Evolutionary conservation across 2,797 vertebrate species (phyloP), one percentile per base, ranked within the genome.

Genomic region (Vultur gryphus): DNA sequence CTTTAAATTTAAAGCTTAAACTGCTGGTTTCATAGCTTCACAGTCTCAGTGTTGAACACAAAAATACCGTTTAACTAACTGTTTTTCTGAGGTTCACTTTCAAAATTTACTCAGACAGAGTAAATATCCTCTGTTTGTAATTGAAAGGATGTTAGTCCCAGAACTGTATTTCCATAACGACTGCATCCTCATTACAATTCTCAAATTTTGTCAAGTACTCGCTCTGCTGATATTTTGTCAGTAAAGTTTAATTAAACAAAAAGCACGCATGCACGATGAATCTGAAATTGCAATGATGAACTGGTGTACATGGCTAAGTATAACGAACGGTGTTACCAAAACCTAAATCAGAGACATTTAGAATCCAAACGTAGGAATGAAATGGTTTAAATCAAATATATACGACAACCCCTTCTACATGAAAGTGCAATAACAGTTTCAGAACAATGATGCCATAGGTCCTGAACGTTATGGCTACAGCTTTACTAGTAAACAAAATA

Each of bases 241-340:
- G 77, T 62, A 52, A 91, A 91, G 54, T 79, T 90, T 95, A 94
- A 95, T 94, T 90, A 94, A 93, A 94, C 70, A 94, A 82, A 84
- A 83, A 87, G 37, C 52, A 70, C 1, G 4, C 5, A 0, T 41
- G 65, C 62, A 44, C 66, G n/a, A 3, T 35, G 49, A 76, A 61
- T 59, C 37, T 73, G 46, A 67, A 94, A 90, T 16, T 51, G 78
- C 64, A 73, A 13, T 0, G 29, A 88, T 6, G 44, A 93, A 51
- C 43, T 2, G 9, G 41, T 12, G 26, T 16, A 29, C 18, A 2
- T 12, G 20, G 33, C 28, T 69, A 64, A 35, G 67, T 4, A 13
- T 0, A 26, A 54, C 0, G 1, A 26, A 54, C 0, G 1, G 26
- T 44, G 55, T 33, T 26, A 71, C 70, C 65, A 78, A 81, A 90